Base-by-base conservation (phyloP, 2,797 vertebrate species). In the Phyllotis vaccarum region DNA sequence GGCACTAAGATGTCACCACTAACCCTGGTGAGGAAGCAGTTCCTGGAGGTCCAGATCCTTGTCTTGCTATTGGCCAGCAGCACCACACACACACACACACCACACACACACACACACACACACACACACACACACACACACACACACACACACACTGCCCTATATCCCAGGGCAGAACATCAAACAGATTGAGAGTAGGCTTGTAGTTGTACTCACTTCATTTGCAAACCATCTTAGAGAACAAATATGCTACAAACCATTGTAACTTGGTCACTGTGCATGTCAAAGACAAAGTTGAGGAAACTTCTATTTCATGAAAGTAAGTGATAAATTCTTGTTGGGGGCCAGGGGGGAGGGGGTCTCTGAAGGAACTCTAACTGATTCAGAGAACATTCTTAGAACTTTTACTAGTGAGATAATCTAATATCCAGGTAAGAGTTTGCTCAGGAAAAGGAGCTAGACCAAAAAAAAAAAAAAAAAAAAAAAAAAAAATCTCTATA, bases 401-500 rank as follows among this genome's bases (percentile, higher is more conserved):
- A 60, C 1, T 68, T 91, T 90, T 92, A n/a, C 27, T 89, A 76
- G 29, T 93, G 40, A 95, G 56, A 24, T 22, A 56, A 52, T 75
- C 21, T 56, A 91, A 5, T 56, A 37, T 62, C 34, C 46, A 78
- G 22, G 17, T 90, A 49, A 80, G 29, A 70, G 29, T 88, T 90
- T 27, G 27, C 40, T 87, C 70, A 49, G 49, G n/a, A 31, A 89
- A 21, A 46, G 21, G 13, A 94, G 85, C 43, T 52, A 16, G 56
- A n/a, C n/a, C n/a, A n/a, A n/a, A n/a, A n/a, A n/a, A n/a, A n/a
- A n/a, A n/a, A n/a, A n/a, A n/a, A n/a, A n/a, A n/a, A n/a, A n/a
- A n/a, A n/a, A n/a, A 89, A 64, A 95, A 93, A 82, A 11, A 85
- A 83, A 62, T 64, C 9, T 72, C 56, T 79, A 56, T 60, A 93